Base-by-base conservation (phyloP, 2,797 vertebrate species). In the Anabas testudineus region DNA sequence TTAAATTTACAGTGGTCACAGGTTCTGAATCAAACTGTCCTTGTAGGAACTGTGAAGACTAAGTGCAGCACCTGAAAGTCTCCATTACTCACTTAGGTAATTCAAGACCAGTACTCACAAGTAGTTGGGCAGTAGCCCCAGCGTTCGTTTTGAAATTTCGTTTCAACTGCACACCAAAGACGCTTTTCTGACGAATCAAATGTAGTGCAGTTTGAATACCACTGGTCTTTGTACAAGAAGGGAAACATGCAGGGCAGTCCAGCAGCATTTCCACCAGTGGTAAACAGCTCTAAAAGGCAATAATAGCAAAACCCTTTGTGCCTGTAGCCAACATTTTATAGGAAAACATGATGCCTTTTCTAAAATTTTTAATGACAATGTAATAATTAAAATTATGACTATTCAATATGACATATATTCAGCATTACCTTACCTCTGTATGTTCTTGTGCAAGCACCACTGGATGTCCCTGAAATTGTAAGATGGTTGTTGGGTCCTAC, bases 181-280 rank as follows among this genome's bases (percentile, higher is more conserved):
- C 70, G 80, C 2, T 87, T 86, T 1, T 70, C 74, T 0, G 86
- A 57, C 6, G 89, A 77, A 16, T 94, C 95, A 0, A 34, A 47
- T 0, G 5, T 51, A 0, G 93, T 96, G 79, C 97, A 99, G 0
- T 95, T 93, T 9, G 92, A 87, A 14, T 93, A 97, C 96, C 96
- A 97, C 24, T 90, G 91, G 26, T 88, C 79, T 15, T 71, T 42
- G 83, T 92, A 98, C 55, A 90, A 87, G 84, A 99, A 99, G 19
- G 97, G 97, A 87, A 99, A 97, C 41, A 95, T 91, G 78, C 97
- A 98, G 2, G 93, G 91, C n/a, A 84, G 91, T 36, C 97, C 97
- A 24, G 92, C 91, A 24, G 91, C 92, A 79, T 97, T 97, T 80
- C 97, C 97, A 32, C 52, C 88, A 37, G 97, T 89, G 2, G 95